Conservation (phyloP, 2,888 invertebrate genomes). For the Rhagonycha lutea region DNA sequence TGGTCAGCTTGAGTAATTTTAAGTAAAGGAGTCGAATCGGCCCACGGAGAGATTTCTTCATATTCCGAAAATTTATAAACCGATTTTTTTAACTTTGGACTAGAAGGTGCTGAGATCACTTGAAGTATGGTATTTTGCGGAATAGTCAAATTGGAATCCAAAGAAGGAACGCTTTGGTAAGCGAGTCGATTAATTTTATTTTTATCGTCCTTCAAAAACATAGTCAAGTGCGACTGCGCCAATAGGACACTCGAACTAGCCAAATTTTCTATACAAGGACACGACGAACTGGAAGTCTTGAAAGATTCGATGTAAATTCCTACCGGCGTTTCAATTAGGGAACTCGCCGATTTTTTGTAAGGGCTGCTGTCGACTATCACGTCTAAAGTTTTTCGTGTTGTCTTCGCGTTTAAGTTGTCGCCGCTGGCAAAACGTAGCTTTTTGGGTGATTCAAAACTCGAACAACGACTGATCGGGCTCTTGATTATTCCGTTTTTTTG, state of each 20-base stretch:
- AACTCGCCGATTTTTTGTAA: conserved; percentile 57
- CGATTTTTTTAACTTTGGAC: conserved; percentile 41
- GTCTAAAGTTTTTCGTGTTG: conserved; percentile 50
- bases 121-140: conserved; percentile 40
- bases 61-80: conserved; percentile 42
- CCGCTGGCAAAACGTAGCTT: conserved; percentile 78
- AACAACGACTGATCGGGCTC: conserved; percentile 66
- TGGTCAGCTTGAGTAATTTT: conserved; percentile 42
- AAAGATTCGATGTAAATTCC: conserved; percentile 54
- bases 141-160: conserved; percentile 44
- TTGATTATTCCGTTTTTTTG: conserved; percentile 63
- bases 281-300: conserved; percentile 66
- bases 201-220: conserved; percentile 41
- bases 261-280: conserved; percentile 71
- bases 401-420: conserved; percentile 62
- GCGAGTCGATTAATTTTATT: conserved; percentile 32
- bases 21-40: conserved; percentile 49
- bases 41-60: conserved; percentile 45
- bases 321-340: conserved; percentile 58
- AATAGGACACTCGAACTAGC: conserved; percentile 50
- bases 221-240: conserved; percentile 48
- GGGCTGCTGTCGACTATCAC: conserved; percentile 64
- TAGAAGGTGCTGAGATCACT: conserved; percentile 48
- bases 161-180: conserved; percentile 49
- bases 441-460: conserved; percentile 84